phyloP scores from a whole-genome alignment of 1,140 invertebrate genomes.

The Drosophila aff. region DNA sequence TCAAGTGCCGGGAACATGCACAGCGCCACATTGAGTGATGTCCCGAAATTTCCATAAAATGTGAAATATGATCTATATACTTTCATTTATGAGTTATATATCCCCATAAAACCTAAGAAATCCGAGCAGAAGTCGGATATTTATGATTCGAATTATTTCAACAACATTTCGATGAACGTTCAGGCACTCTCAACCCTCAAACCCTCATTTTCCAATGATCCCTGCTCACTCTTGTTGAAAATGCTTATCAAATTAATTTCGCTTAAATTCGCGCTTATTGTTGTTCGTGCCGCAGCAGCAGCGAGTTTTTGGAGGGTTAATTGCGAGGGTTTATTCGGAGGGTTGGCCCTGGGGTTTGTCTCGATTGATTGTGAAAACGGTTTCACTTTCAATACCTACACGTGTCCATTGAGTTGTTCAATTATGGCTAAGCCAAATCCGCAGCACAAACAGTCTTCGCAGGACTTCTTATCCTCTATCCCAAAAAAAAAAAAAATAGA shows the following conservation, averaged over 20 bases:
- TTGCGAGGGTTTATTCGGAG: slow-evolving; percentile 72
- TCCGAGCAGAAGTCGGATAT: not conserved
- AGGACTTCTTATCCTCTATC: slow-evolving; percentile 6
- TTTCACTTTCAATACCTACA: slow-evolving; percentile 45
- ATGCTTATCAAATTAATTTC: slow-evolving; percentile 84
- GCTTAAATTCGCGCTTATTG: slow-evolving; percentile 79
- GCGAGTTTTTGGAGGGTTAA: slow-evolving; percentile 69
- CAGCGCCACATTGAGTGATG: slow-evolving; percentile 10
- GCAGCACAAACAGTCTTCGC: slow-evolving; percentile 63
- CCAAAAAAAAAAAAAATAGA: not conserved
- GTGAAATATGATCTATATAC: not conserved
- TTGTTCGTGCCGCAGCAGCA: slow-evolving; percentile 49
- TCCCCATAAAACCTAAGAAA: not conserved
- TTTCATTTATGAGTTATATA: not conserved
- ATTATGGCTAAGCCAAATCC: slow-evolving; percentile 83
- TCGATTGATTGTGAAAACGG: slow-evolving; percentile 54
- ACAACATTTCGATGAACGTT: slow-evolving; percentile 1
- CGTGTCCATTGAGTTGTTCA: slow-evolving; percentile 78
- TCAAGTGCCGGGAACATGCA: slow-evolving; percentile 28
- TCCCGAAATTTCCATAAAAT: not conserved
- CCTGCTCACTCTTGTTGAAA: slow-evolving; percentile 49
- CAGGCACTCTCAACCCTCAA: slow-evolving; percentile 2
- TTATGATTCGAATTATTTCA: not conserved
- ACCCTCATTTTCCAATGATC: not conserved
- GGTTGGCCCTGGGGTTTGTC: slow-evolving; percentile 63